Evolutionary conservation across 2,888 invertebrate genomes (phyloP).

Genomic region (Ethmia dodecea): DNA sequence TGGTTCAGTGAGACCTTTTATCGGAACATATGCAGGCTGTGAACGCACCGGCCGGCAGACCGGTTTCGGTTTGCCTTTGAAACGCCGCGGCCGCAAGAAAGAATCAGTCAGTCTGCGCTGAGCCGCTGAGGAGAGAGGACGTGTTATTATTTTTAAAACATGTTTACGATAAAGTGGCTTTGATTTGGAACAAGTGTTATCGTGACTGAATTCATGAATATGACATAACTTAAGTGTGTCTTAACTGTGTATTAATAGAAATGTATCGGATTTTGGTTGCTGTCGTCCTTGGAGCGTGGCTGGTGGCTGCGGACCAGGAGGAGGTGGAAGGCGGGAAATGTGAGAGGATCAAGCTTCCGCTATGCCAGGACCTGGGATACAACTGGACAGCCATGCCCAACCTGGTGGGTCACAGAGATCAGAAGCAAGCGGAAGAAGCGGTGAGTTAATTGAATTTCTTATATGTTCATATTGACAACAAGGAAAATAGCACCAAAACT

Average conservation of each 20-base stretch:
- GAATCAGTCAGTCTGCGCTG: slow-evolving; percentile 57
- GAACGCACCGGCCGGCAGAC: slow-evolving; percentile 64
- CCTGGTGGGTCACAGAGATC: slow-evolving; percentile 87
- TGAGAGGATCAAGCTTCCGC: slow-evolving; percentile 86
- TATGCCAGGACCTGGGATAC: slow-evolving; percentile 90
- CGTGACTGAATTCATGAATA: slow-evolving; percentile 48
- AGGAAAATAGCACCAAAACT: no score
- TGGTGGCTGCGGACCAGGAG: slow-evolving; percentile 62
- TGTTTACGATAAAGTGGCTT: slow-evolving; percentile 57
- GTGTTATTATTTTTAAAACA: slow-evolving; percentile 24
- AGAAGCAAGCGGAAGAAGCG: slow-evolving; percentile 88
- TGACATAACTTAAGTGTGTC: slow-evolving; percentile 42
- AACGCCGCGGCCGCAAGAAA: slow-evolving; percentile 38
- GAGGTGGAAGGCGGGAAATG: slow-evolving; percentile 79
- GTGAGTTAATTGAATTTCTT: slow-evolving; percentile 68
- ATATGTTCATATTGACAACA: neutral
- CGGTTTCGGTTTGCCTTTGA: slow-evolving; percentile 66
- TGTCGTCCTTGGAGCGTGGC: slow-evolving; percentile 44
- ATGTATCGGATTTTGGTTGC: slow-evolving; percentile 64
- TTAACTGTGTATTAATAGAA: slow-evolving; percentile 20
- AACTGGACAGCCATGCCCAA: slow-evolving; percentile 93
- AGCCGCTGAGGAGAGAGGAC: slow-evolving; percentile 30
- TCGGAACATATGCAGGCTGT: slow-evolving; percentile 70
- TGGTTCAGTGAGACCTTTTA: no score
- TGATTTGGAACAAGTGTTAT: slow-evolving; percentile 31